A percentile compares a stretch with the other conserved stretches of the same genome.
Evolutionary conservation across 2,888 invertebrate species (phyloP).

Genomic region (Sinentomon sp.): DNA sequence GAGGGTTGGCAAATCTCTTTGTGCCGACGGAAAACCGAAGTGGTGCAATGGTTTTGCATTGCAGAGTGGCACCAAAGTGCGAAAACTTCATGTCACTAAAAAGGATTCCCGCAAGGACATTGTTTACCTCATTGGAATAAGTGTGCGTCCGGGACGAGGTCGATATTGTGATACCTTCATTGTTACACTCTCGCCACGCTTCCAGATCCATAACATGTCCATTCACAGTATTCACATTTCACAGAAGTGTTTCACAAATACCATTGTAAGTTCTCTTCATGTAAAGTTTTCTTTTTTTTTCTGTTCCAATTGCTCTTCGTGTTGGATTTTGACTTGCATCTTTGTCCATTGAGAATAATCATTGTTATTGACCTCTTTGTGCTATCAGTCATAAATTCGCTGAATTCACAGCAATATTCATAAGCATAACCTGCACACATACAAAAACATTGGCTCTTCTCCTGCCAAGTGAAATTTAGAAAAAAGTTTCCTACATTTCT

Average conservation of each 20-base stretch:
- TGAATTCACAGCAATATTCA: no score
- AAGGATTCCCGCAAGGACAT: conserved; percentile 35
- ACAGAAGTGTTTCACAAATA: conserved; percentile 54
- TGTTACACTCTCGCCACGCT: conserved; percentile 72
- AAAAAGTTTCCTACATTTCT: no score
- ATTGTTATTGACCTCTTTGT: no score
- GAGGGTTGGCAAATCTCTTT: conserved; percentile 41
- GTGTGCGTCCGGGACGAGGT: conserved; percentile 61
- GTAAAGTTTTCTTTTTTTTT: no score
- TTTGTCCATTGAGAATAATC: no score
- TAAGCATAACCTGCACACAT: no score
- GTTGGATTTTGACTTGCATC: conserved; percentile 3
- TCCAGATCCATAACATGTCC: conserved; percentile 72
- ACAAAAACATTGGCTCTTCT: no score
- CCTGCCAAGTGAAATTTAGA: no score
- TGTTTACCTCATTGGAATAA: conserved; percentile 62
- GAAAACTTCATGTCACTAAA: conserved; percentile 29
- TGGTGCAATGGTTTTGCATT: conserved; percentile 71
- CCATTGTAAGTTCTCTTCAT: conserved; percentile 37
- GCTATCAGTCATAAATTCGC: no score
- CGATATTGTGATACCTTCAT: conserved; percentile 71
- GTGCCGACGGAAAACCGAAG: conserved; percentile 28
- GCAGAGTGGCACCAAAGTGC: conserved; percentile 42
- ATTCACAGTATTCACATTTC: conserved; percentile 49
- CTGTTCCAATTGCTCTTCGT: no score